Evolutionary conservation across 2,888 invertebrate genomes (phyloP).

Genomic region (Pelosia muscerda): DNA sequence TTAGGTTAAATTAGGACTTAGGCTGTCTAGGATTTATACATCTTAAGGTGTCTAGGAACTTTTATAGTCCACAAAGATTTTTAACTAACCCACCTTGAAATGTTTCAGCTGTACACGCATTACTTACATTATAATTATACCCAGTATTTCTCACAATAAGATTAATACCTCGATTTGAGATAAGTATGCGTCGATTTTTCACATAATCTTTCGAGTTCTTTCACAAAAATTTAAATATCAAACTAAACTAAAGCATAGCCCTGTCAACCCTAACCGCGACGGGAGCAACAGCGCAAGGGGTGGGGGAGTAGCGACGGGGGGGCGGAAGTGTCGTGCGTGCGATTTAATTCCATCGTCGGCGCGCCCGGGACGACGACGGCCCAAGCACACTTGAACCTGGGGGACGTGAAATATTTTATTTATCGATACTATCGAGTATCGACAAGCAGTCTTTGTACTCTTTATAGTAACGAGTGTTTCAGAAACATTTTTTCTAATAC

Average conservation of each 20-base stretch:
- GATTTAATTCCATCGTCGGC: constrained; percentile 85
- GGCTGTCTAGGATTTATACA: no score
- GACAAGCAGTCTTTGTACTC: background rate
- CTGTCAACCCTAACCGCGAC: constrained; percentile 41
- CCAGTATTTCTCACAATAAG: no score
- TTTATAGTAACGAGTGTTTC: no score
- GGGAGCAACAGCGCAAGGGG: constrained; percentile 50
- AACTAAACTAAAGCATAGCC: background rate
- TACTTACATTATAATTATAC: no score
- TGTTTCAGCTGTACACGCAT: no score
- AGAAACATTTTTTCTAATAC: background rate
- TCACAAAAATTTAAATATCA: background rate
- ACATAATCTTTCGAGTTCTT: background rate
- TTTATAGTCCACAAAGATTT: no score
- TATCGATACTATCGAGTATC: constrained; percentile 36
- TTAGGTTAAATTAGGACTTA: no score
- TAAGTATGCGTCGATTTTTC: no score
- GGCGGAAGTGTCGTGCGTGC: constrained; percentile 84
- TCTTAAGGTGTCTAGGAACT: no score
- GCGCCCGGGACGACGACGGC: constrained; percentile 66
- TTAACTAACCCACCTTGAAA: no score
- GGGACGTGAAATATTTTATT: constrained; percentile 26
- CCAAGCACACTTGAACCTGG: constrained; percentile 49
- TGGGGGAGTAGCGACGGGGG: constrained; percentile 52
- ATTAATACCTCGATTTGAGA: no score